Conservation (phyloP, 2,888 invertebrate genomes). For the Microctonus aethiopoides region DNA sequence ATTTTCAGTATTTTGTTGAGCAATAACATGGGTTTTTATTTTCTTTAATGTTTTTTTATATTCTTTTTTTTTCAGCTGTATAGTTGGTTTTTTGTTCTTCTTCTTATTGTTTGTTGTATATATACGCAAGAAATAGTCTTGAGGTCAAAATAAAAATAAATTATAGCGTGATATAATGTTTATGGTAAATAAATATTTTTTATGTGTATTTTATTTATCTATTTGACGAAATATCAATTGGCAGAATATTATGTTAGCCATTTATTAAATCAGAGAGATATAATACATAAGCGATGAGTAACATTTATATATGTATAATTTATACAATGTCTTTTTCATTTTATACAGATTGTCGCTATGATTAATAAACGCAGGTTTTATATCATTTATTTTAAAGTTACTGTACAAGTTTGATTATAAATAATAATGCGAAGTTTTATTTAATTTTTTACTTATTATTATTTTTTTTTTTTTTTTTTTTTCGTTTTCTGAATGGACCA, state of each 20-base stretch:
- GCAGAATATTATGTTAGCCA: conserved; percentile 54
- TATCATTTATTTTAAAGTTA: conserved; percentile 46
- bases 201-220: neutral
- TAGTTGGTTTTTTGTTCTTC: no score
- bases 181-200: neutral
- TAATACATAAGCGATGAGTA: conserved; percentile 65
- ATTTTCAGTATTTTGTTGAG: neutral
- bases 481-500: neutral
- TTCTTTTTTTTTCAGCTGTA: no score
- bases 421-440: conserved; percentile 29
- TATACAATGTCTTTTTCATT: conserved; percentile 61
- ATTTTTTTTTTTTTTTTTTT: conserved; percentile 6
- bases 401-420: conserved; percentile 59
- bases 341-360: conserved; percentile 58
- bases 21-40: no score
- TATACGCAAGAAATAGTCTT: no score
- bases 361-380: conserved; percentile 38
- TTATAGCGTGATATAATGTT: no score
- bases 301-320: conserved; percentile 65
- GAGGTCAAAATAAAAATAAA: no score
- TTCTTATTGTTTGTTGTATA: no score
- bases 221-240: conserved; percentile 9
- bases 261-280: conserved; percentile 64
- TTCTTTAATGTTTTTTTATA: no score
- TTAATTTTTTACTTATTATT: conserved; percentile 5